phyloP scores from a whole-genome alignment of 2,888 invertebrate species.

The Sphaerophoria rueppellii region DNA sequence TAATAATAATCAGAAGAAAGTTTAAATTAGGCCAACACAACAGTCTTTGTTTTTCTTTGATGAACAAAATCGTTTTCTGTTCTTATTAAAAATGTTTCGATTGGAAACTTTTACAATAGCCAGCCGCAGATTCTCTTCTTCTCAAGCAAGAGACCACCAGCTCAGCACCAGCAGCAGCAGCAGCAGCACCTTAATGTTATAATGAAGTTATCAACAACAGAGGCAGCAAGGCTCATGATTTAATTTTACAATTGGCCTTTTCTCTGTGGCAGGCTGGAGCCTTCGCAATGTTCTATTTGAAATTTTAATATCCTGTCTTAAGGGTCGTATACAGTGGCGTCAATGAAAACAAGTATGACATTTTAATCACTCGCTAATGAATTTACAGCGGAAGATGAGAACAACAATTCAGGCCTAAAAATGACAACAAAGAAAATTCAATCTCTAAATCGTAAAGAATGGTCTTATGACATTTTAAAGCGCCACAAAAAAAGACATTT shows the following conservation, averaged over 20 bases:
- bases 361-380: constrained; percentile 33
- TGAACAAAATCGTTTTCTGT: constrained; percentile 15
- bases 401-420: not conserved
- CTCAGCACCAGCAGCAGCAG: not conserved
- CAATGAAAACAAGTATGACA: constrained; percentile 5
- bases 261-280: not conserved
- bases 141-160: too few species aligned
- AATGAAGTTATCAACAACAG: not conserved
- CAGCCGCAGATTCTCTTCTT: too few species aligned
- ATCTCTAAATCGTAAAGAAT: too few species aligned
- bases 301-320: constrained; percentile 32
- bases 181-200: constrained; percentile 2
- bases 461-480: not conserved
- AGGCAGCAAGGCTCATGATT: constrained; percentile 2
- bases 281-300: constrained; percentile 14
- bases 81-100: constrained; percentile 38
- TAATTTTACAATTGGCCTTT: constrained; percentile 20
- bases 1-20: constrained; percentile 61
- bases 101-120: constrained; percentile 37
- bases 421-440: constrained; percentile 10
- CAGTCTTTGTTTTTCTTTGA: constrained; percentile 36
- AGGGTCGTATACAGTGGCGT: not conserved
- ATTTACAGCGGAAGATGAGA: constrained; percentile 14
- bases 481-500: not conserved
- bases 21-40: constrained; percentile 67